Evolutionary conservation across 1,140 invertebrate species (phyloP), one percentile per base, ranked within the genome.

Genomic region (Neoseiulus cucumeris): DNA sequence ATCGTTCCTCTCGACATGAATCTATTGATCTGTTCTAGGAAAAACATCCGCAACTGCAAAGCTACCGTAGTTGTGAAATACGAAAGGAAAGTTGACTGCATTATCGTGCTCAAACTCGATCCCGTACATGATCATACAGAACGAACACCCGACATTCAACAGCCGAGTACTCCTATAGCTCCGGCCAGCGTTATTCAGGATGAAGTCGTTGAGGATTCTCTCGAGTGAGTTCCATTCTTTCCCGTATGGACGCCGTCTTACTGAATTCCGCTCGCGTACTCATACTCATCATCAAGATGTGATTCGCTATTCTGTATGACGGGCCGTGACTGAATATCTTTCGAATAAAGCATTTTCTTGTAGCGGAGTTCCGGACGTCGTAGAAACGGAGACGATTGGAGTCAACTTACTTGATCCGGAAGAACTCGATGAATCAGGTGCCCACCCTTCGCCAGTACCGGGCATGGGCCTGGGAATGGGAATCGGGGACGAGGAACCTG

Each of bases 41-140:
- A 39, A 39, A 39, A 39, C 9, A 39, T 39, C 9, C 51, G 51
- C 14, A 59, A 59, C 22, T 59, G 51, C 33, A 59, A 59, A 25
- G 51, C 51, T 29, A 29, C 51, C 17, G 51, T 59, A 17, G 51
- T 59, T 17, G 51, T 59, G 33, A 59, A 59, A 59, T 59, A 59
- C 51, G 51, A 59, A 59, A 25, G 51, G 51, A 59, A 59, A 20
- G 33, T 59, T 25, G 51, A 59, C 22, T 59, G 51, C 33, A 59
- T 59, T 5, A 25, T 59, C 22, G 25, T 59, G 33, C 33, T 59
- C 17, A 59, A 59, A 25, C 33, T 59, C 25, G 51, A 59, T 59
- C 51, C 51, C 6, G 33, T 14, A 14, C 51, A 59, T 20, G 51
- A 59, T 29, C 51, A 59, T 33, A 33, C 17, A 14, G 51, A 59